These are phyloP conservation scores for Gavialis gangeticus DNA, from an alignment of 2,113 vertebrate species.

Conservation along the genomic window DNA sequence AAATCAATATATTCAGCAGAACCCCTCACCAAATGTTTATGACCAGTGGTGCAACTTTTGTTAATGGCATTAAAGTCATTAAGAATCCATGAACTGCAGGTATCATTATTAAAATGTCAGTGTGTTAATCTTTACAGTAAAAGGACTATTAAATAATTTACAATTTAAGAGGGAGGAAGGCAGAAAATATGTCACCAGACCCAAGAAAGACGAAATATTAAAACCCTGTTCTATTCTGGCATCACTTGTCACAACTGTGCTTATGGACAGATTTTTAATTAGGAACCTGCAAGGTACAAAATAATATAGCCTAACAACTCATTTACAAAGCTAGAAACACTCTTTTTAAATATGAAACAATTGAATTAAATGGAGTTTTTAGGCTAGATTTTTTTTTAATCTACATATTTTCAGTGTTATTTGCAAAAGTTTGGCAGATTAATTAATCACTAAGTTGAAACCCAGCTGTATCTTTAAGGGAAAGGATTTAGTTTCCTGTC, in stretches of 20 bases:
- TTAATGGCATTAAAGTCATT: not conserved
- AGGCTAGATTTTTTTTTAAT: conserved; percentile 1
- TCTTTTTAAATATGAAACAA: no score
- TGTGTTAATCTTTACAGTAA: not conserved
- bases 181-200: not conserved
- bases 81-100: not conserved
- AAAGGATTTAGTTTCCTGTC: conserved; percentile 69
- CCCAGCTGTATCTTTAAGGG: conserved; percentile 39
- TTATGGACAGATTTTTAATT: not conserved
- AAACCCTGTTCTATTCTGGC: not conserved
- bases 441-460: conserved; percentile 48
- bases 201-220: not conserved
- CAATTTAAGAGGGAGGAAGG: not conserved
- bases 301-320: not conserved
- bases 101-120: not conserved
- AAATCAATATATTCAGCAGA: not conserved
- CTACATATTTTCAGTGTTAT: conserved; percentile 27
- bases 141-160: not conserved
- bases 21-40: not conserved
- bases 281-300: not conserved
- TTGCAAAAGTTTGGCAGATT: not conserved
- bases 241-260: not conserved
- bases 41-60: not conserved
- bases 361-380: not conserved
- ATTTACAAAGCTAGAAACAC: no score